Evolutionary conservation across 2,113 vertebrate genomes (phyloP).

Genomic region (Fulmarus glacialis): DNA sequence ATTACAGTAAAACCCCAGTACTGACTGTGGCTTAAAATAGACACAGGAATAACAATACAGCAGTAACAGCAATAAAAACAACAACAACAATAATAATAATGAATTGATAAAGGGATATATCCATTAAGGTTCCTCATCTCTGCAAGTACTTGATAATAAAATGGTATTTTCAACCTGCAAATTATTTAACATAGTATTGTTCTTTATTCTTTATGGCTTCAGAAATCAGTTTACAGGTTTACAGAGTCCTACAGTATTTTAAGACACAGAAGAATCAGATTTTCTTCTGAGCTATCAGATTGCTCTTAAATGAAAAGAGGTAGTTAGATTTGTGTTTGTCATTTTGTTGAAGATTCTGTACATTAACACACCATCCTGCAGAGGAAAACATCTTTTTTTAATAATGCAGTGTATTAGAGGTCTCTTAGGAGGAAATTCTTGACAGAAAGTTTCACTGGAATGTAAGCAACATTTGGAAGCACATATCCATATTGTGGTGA

Average conservation of each 20-base stretch:
- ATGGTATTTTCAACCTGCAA: conserved; percentile 10
- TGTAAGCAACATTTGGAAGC: neutral
- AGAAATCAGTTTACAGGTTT: neutral
- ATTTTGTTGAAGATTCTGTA: neutral
- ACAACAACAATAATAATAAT: neutral
- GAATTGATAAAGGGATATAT: neutral
- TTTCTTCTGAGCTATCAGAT: neutral
- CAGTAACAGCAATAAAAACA: neutral
- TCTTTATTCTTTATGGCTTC: neutral
- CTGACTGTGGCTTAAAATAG: conserved; percentile 26
- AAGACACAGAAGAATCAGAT: neutral
- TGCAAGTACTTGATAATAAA: neutral
- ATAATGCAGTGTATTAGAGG: neutral
- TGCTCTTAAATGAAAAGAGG: neutral
- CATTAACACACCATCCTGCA: neutral
- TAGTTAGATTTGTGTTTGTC: neutral
- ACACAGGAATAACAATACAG: neutral
- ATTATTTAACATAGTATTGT: neutral
- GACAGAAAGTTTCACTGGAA: neutral
- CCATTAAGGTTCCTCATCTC: neutral
- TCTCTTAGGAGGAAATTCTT: neutral
- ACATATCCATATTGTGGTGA: neutral
- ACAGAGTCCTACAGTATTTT: neutral
- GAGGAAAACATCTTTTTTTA: neutral
- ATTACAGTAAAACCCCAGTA: neutral